Evolutionary conservation across 2,113 vertebrate species (phyloP).

Genomic region (Eurypyga helias): DNA sequence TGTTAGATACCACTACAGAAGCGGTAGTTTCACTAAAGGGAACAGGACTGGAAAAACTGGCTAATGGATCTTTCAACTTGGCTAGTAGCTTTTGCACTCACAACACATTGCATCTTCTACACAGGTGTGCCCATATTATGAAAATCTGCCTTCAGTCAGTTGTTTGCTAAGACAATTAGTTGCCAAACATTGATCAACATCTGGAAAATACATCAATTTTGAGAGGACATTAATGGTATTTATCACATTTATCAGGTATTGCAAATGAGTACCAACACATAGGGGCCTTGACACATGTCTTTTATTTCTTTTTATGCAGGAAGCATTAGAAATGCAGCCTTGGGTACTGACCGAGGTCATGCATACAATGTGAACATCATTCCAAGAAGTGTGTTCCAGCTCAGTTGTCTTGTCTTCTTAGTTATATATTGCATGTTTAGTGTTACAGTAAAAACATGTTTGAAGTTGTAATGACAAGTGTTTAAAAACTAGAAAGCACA

Average conservation of each 20-base stretch:
- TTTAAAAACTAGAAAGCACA: not conserved
- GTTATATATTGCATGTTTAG: not conserved
- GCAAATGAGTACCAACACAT: not conserved
- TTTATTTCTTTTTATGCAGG: not conserved
- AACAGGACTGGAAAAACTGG: not conserved
- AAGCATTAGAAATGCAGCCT: not conserved
- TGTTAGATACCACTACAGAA: not conserved
- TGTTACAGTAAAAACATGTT: not conserved
- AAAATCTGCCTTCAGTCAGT: not conserved
- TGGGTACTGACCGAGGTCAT: not conserved
- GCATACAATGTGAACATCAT: not conserved
- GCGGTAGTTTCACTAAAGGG: not conserved
- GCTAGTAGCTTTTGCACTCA: not conserved
- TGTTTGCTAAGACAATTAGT: not conserved
- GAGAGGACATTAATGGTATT: not conserved
- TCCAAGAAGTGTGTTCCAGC: not conserved
- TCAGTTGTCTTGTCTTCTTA: not conserved
- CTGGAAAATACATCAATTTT: not conserved
- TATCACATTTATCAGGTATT: not conserved
- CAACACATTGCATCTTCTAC: not conserved
- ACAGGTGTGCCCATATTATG: fast-evolving
- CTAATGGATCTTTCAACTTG: not conserved
- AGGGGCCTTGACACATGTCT: not conserved
- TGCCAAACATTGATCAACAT: not conserved
- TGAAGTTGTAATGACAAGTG: not conserved